Evolutionary conservation across 2,797 vertebrate species (phyloP).

Genomic region (Podarcis siculus): DNA sequence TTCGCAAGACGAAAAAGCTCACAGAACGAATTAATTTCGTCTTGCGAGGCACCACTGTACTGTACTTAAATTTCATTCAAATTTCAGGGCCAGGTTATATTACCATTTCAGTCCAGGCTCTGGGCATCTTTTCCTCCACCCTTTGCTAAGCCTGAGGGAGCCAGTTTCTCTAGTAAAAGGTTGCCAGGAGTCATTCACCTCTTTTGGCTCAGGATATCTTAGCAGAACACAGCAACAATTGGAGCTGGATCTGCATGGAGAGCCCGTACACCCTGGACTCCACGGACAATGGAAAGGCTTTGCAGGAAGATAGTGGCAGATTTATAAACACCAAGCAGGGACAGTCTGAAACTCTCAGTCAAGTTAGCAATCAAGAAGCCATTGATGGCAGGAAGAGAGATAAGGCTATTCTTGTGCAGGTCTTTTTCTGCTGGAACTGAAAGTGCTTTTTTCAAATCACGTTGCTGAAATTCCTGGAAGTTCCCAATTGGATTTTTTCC

Average conservation of each 20-base stretch:
- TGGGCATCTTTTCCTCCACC: too few relatives aligned
- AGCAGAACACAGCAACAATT: constrained; percentile 60
- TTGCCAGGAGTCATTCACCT: constrained; percentile 32
- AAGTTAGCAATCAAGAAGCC: background rate
- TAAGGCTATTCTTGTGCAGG: background rate
- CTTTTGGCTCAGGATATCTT: constrained; percentile 34
- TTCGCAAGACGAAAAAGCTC: too few relatives aligned
- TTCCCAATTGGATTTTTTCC: background rate
- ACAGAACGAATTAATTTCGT: too few relatives aligned
- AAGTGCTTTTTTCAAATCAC: background rate
- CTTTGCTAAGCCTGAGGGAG: background rate
- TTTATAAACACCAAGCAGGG: background rate
- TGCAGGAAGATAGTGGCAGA: background rate
- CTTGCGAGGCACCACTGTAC: too few relatives aligned
- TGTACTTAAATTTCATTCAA: too few relatives aligned
- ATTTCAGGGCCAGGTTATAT: too few relatives aligned
- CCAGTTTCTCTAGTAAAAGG: background rate
- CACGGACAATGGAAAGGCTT: background rate
- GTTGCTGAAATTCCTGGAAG: background rate
- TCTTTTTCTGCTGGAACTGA: background rate
- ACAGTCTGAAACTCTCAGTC: background rate
- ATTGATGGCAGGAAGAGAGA: background rate
- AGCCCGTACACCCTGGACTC: background rate
- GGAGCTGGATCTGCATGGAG: too few relatives aligned
- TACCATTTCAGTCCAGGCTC: too few relatives aligned